Percentiles rank a stretch among this genome's conserved stretches.
Evolutionary conservation across 23 tunicate genomes (phyloP).

Genomic region (Phallusia fumigata): DNA sequence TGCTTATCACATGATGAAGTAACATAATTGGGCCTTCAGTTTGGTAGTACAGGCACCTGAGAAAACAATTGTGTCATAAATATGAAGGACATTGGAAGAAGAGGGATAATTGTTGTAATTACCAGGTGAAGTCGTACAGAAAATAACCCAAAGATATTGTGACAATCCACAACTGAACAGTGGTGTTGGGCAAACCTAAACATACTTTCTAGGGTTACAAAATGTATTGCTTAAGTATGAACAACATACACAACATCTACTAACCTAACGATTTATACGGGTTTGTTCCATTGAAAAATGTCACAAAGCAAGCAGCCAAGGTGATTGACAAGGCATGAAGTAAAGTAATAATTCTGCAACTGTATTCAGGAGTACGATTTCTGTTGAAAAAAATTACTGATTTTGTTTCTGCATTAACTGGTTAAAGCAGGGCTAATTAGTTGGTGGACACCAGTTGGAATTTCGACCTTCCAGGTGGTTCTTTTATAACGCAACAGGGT

Average conservation of each 20-base stretch:
- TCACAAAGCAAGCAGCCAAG: conserved; percentile 25
- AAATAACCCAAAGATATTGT: conserved; percentile 69
- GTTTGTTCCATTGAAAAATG: conserved; percentile 66
- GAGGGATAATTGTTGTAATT: too few species aligned
- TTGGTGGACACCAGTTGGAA: too few species aligned
- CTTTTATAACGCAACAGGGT: too few species aligned
- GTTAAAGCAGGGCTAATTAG: too few species aligned
- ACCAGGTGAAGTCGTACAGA: conserved; percentile 73
- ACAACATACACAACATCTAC: neutral
- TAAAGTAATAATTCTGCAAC: conserved; percentile 54
- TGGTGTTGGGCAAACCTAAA: conserved; percentile 57
- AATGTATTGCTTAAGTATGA: neutral
- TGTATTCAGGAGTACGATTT: conserved; percentile 43
- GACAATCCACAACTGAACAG: conserved; percentile 23
- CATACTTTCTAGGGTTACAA: neutral
- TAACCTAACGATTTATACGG: conserved; percentile 53
- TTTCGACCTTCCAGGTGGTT: too few species aligned
- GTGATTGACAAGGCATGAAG: conserved; percentile 66
- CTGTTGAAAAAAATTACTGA: neutral
- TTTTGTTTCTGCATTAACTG: too few species aligned
- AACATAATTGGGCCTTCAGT: conserved; percentile 72
- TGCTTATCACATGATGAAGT: conserved; percentile 73
- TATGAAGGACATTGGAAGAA: too few species aligned
- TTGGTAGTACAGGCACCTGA: conserved; percentile 65
- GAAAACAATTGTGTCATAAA: too few species aligned